These are phyloP conservation scores for Megaleporinus macrocephalus DNA, from an alignment of 2,113 vertebrate species.

Conservation along the genomic window DNA sequence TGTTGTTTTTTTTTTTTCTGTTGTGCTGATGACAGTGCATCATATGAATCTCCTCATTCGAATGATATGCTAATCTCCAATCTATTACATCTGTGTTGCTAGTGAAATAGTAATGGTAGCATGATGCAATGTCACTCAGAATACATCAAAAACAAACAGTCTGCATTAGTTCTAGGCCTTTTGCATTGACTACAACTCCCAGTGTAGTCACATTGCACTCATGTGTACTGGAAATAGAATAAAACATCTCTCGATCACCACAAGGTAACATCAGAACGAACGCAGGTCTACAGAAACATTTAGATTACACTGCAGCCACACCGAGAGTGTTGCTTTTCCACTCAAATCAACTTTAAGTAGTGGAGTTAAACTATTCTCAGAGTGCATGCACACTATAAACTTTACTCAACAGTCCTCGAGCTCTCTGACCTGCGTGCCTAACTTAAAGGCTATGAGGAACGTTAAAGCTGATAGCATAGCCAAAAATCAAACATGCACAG, in stretches of 20 bases:
- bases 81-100: neutral
- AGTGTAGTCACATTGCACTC: neutral
- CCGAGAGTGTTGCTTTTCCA: neutral
- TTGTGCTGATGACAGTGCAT: slow-evolving; percentile 10
- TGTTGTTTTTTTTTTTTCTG: neutral
- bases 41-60: neutral
- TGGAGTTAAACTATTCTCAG: neutral
- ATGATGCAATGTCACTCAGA: neutral
- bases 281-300: neutral
- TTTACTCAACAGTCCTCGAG: neutral
- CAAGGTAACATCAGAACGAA: neutral
- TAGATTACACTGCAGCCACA: neutral
- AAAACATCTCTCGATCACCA: neutral
- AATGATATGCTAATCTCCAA: neutral
- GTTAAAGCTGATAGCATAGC: neutral
- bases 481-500: neutral
- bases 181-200: neutral
- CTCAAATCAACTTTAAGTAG: neutral
- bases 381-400: neutral
- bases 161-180: neutral
- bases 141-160: neutral
- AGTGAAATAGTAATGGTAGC: neutral
- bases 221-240: neutral
- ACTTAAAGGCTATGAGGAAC: neutral
- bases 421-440: neutral